Percentiles rank a stretch among this genome's conserved stretches.
Conservation (phyloP, 2,113 vertebrate species). For the Corydoras maculifer region DNA sequence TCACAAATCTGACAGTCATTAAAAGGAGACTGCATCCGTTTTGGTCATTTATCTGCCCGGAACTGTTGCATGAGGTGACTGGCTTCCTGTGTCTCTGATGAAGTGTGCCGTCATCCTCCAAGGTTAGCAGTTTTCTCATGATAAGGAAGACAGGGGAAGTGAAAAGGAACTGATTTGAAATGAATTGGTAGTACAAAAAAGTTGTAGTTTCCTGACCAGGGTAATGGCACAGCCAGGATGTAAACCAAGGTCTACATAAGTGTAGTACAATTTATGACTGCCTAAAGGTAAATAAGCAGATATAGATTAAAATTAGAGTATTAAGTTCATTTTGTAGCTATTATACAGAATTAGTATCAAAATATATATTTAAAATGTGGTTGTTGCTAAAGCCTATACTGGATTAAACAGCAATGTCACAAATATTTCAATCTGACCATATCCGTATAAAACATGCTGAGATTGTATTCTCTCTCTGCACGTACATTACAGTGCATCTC, state of each 20-base stretch:
- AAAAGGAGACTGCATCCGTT: too few relatives aligned
- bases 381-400: background rate
- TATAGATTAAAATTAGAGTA: background rate
- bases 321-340: background rate
- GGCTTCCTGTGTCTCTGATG: background rate
- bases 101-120: background rate
- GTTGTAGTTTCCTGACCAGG: too few relatives aligned
- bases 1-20: too few relatives aligned
- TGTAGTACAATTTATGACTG: too few relatives aligned
- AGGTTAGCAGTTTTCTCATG: background rate
- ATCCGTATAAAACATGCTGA: slow-evolving; percentile 28
- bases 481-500: slow-evolving; percentile 44
- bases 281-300: background rate
- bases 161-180: background rate
- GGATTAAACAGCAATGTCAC: background rate
- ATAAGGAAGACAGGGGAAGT: background rate
- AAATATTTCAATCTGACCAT: slow-evolving; percentile 23
- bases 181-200: background rate
- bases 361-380: background rate
- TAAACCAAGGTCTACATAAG: too few relatives aligned
- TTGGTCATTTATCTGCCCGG: too few relatives aligned
- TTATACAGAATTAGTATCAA: background rate
- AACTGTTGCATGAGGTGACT: background rate
- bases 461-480: slow-evolving; percentile 22
- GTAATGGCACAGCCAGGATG: too few relatives aligned